Base-by-base conservation (phyloP, 2,113 vertebrate species). In the Bubo scandiacus region DNA sequence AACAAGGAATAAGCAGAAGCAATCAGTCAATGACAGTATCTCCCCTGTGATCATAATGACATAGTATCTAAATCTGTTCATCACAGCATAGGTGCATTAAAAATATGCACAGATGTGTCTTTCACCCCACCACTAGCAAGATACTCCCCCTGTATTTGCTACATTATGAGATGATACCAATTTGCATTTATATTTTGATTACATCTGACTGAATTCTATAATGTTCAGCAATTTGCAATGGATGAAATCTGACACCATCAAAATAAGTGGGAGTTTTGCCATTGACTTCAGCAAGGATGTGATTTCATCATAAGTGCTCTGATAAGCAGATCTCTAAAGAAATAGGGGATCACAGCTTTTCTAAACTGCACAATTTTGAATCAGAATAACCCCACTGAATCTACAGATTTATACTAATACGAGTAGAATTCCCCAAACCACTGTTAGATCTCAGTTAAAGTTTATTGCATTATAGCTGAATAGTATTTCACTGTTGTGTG, bases 121-220 rank as follows among this genome's bases (percentile, higher is more conserved):
- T 96, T 93, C 87, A 93, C 85, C 95, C 67, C 63, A 88, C 73
- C 73, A 78, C 15, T 27, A 82, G 66, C 81, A 89, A 96, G 80
- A 75, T 94, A 96, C 90, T 92, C 92, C 96, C 59, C 75, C 89
- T 55, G 26, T 91, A 94, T 96, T 96, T 95, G 92, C 63, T 47
- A 29, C 74, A 91, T 88, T 92, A 95, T 40, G 54, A 95, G 75
- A 91, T 82, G 67, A 94, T 51, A 94, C 47, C 77, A 71, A 91
- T 92, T 92, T 94, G 94, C 88, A 96, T 96, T 89, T 92, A 30
- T 93, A 92, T 95, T 96, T 97, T 96, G 92, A 97, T 97, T 96
- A 90, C 84, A 91, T 77, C 81, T 96, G 88, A 96, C 91, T 94
- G 91, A 85, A 92, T 94, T 94, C 80, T 73, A 13, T 72, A 30